phyloP scores from a whole-genome alignment of 2,888 invertebrate species.

The Dendrolimus pini region DNA sequence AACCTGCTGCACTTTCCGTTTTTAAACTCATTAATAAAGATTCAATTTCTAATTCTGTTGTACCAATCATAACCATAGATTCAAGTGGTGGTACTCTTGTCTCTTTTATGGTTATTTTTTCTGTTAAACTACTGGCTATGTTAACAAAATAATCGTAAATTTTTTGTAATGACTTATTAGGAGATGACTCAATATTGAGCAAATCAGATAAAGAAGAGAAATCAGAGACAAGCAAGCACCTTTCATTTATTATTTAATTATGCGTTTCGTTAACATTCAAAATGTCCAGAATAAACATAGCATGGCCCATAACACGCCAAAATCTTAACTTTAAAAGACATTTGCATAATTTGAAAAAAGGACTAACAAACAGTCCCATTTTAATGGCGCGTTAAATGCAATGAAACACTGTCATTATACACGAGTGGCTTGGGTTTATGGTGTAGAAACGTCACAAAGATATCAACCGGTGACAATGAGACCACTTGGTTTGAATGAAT shows the following conservation, averaged over 20 bases:
- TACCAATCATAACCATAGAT: too few species aligned
- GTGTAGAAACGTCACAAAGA: constrained; percentile 47
- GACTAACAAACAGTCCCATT: constrained; percentile 54
- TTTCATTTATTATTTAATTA: not conserved
- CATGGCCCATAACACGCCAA: constrained; percentile 8
- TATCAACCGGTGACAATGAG: constrained; percentile 44
- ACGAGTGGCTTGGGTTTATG: constrained; percentile 36
- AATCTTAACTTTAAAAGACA: constrained; percentile 24
- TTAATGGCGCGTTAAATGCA: constrained; percentile 65
- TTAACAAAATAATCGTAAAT: too few species aligned
- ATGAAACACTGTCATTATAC: constrained; percentile 61
- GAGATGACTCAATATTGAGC: too few species aligned
- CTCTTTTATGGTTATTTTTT: too few species aligned
- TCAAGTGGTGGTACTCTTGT: too few species aligned
- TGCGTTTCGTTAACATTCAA: not conserved
- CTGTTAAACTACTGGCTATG: too few species aligned
- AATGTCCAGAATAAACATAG: not conserved
- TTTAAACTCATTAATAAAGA: too few species aligned
- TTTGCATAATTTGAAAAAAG: constrained; percentile 56
- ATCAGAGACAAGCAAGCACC: too few species aligned
- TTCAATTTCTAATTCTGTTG: too few species aligned
- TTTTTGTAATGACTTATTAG: too few species aligned
- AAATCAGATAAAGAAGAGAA: too few species aligned
- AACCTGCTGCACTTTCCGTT: too few species aligned
- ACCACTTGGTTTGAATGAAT: constrained; percentile 53